phyloP scores from a whole-genome alignment of 2,797 vertebrate species.

The Myotis myotis region DNA sequence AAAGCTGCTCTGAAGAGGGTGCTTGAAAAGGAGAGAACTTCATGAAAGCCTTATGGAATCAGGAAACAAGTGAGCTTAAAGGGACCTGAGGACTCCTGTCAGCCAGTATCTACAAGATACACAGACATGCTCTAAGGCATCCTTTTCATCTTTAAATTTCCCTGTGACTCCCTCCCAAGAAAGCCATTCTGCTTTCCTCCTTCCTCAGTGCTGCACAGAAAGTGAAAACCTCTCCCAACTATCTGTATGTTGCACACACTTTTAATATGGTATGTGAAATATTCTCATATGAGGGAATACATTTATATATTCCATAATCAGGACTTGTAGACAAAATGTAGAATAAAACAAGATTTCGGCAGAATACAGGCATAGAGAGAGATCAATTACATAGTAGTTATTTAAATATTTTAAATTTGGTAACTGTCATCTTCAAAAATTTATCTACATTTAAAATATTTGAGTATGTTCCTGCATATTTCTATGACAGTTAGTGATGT shows the following conservation, averaged over 20 bases:
- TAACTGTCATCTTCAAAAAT: neutral
- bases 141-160: neutral
- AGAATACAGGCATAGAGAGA: neutral
- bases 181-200: neutral
- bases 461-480: neutral
- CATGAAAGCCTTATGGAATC: neutral
- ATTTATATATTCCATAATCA: neutral
- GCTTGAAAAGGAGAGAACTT: neutral
- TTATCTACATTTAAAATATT: neutral
- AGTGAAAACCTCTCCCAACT: neutral
- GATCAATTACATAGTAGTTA: neutral
- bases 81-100: neutral
- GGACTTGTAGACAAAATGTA: neutral
- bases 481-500: neutral
- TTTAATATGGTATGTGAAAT: neutral
- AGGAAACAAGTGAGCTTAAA: neutral
- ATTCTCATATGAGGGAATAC: neutral
- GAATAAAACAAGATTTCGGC: neutral
- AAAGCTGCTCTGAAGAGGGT: conserved; percentile 50
- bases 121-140: neutral
- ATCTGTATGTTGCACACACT: neutral
- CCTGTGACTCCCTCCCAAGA: neutral
- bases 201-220: neutral
- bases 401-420: neutral
- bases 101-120: neutral